phyloP scores from a whole-genome alignment of 2,113 vertebrate species.

The Mola mola region DNA sequence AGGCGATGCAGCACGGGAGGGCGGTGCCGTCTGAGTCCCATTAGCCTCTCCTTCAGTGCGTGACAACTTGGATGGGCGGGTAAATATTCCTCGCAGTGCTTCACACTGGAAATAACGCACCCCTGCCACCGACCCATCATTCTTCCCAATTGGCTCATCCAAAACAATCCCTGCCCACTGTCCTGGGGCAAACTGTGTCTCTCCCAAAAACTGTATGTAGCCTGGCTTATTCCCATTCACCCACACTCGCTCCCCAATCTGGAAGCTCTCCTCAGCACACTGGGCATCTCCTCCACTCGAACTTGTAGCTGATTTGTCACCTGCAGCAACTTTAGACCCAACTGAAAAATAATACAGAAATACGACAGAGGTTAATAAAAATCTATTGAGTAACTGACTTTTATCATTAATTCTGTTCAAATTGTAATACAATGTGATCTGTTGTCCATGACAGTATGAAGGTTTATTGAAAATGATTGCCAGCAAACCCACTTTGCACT shows the following conservation, averaged over 20 bases:
- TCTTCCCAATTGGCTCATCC: slow-evolving; percentile 97
- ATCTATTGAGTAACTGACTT: neutral
- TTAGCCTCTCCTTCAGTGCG: slow-evolving; percentile 90
- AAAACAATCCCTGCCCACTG: slow-evolving; percentile 98
- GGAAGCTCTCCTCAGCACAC: slow-evolving; percentile 87
- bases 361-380: slow-evolving; percentile 6
- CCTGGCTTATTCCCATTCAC: slow-evolving; percentile 98
- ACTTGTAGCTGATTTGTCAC: slow-evolving; percentile 77
- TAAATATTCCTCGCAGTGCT: slow-evolving; percentile 93
- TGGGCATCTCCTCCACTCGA: slow-evolving; percentile 77
- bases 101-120: slow-evolving; percentile 97
- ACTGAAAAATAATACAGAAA: slow-evolving; percentile 40
- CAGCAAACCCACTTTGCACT: too few species aligned
- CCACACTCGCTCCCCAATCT: slow-evolving; percentile 95
- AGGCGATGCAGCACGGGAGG: slow-evolving; percentile 87
- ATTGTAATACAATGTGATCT: too few species aligned
- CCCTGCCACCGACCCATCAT: slow-evolving; percentile 95
- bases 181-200: slow-evolving; percentile 96
- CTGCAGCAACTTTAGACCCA: slow-evolving; percentile 76
- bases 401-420: too few species aligned
- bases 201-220: slow-evolving; percentile 93
- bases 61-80: slow-evolving; percentile 92
- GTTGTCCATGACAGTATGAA: too few species aligned
- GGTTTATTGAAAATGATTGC: too few species aligned
- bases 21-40: slow-evolving; percentile 82